Evolutionary conservation across 2,113 vertebrate genomes (phyloP).

Genomic region (Nothoprocta pentlandii): DNA sequence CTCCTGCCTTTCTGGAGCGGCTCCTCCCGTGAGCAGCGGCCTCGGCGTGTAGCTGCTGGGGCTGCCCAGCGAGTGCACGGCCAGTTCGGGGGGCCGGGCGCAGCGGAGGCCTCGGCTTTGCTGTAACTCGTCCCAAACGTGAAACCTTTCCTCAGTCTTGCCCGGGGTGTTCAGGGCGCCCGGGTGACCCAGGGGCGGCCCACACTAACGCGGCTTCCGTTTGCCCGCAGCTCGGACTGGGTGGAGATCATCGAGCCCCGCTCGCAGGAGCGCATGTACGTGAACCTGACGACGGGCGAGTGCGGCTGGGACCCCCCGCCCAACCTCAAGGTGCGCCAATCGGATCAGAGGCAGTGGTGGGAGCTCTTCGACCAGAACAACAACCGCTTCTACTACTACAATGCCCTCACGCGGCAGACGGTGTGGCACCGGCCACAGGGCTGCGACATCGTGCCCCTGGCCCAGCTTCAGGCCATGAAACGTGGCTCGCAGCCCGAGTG

Average conservation of each 20-base stretch:
- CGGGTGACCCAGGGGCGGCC: not conserved
- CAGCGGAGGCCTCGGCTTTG: not conserved
- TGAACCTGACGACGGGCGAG: constrained; percentile 87
- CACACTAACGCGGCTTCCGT: not conserved
- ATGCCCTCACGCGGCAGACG: constrained; percentile 83
- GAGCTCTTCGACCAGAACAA: constrained; percentile 90
- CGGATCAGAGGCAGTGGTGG: constrained; percentile 92
- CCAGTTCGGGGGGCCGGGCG: not conserved
- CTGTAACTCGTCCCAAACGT: not conserved
- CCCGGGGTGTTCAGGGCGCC: not conserved
- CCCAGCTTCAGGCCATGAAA: constrained; percentile 91
- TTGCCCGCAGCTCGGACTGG: constrained; percentile 85
- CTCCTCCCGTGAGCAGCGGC: too few relatives aligned
- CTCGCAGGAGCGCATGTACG: constrained; percentile 89
- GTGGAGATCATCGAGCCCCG: constrained; percentile 93
- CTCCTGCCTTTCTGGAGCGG: too few relatives aligned
- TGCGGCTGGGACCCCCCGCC: constrained; percentile 89
- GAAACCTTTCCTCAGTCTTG: not conserved
- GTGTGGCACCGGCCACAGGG: constrained; percentile 91
- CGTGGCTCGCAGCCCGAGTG: constrained; percentile 77
- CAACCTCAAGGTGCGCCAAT: constrained; percentile 83
- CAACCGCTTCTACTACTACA: constrained; percentile 92
- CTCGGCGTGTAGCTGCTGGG: not conserved
- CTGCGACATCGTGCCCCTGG: constrained; percentile 89
- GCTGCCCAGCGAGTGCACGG: rapidly evolving